A percentile compares a stretch with the other conserved stretches of the same genome.
phyloP scores from a whole-genome alignment of 1,140 invertebrate genomes.

The Drosophila pseudoananassae region DNA sequence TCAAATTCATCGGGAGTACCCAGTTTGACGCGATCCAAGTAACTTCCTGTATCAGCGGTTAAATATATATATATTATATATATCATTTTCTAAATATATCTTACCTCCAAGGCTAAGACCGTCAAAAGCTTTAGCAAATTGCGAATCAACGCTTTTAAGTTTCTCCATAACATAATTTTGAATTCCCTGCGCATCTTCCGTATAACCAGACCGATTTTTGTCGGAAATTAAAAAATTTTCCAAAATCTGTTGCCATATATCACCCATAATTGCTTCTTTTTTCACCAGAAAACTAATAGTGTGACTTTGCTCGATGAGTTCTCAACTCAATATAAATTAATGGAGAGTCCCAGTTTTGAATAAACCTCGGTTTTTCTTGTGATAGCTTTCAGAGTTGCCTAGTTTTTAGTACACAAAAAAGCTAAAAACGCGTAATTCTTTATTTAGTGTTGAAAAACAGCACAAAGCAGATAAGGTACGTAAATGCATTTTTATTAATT shows the following conservation, averaged over 20 bases:
- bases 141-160: not conserved
- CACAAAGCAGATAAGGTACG: too few relatives aligned
- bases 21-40: slow-evolving; percentile 45
- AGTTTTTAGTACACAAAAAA: too few relatives aligned
- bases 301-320: too few relatives aligned
- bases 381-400: too few relatives aligned
- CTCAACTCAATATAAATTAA: too few relatives aligned
- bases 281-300: too few relatives aligned
- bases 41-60: slow-evolving; percentile 22
- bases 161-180: slow-evolving; percentile 21
- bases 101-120: slow-evolving; percentile 33
- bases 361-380: too few relatives aligned
- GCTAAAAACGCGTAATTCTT: too few relatives aligned
- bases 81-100: not conserved
- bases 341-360: too few relatives aligned
- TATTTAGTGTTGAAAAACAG: too few relatives aligned
- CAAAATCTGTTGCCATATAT: not conserved
- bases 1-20: slow-evolving; percentile 46
- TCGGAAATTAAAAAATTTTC: slow-evolving; percentile 7
- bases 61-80: not conserved
- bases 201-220: slow-evolving; percentile 6
- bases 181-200: slow-evolving; percentile 5
- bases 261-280: too few relatives aligned
- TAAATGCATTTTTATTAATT: too few relatives aligned
- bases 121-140: not conserved